Evolutionary conservation across 2,888 invertebrate genomes (phyloP).

Genomic region (Trissonchulus sp.): DNA sequence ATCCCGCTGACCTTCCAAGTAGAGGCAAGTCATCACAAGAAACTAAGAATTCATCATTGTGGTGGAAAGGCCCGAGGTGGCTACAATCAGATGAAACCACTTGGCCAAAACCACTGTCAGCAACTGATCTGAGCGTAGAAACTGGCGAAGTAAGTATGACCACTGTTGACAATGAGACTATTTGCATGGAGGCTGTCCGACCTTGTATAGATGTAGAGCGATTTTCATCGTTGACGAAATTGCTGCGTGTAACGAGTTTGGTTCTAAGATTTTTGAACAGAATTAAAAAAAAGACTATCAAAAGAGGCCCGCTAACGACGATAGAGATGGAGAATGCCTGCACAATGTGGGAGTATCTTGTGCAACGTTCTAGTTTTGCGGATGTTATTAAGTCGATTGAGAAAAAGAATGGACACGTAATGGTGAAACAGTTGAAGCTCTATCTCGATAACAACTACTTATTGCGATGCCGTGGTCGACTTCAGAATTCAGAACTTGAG

Average conservation of each 20-base stretch:
- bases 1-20: slow-evolving; percentile 44
- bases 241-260: slow-evolving; percentile 16
- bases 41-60: slow-evolving; percentile 30
- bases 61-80: slow-evolving; percentile 43
- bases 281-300: not conserved
- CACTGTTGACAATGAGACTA: not conserved
- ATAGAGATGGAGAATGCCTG: slow-evolving; percentile 1
- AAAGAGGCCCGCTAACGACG: not conserved
- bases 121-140: not conserved
- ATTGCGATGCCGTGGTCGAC: slow-evolving; percentile 19
- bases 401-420: too few species aligned
- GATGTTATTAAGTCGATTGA: not conserved
- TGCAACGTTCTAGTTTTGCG: slow-evolving; percentile 9
- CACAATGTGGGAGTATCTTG: not conserved
- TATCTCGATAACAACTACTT: not conserved
- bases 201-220: slow-evolving; percentile 2
- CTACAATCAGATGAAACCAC: slow-evolving; percentile 23
- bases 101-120: slow-evolving; percentile 20
- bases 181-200: not conserved
- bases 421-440: not conserved
- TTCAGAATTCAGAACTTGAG: slow-evolving; percentile 14
- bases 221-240: slow-evolving; percentile 20
- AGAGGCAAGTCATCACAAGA: slow-evolving; percentile 37
- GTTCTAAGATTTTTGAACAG: slow-evolving; percentile 2
- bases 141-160: not conserved